These are phyloP conservation scores for Vesta saturnalis DNA, from an alignment of 2,888 invertebrate species.

Conservation along the genomic window DNA sequence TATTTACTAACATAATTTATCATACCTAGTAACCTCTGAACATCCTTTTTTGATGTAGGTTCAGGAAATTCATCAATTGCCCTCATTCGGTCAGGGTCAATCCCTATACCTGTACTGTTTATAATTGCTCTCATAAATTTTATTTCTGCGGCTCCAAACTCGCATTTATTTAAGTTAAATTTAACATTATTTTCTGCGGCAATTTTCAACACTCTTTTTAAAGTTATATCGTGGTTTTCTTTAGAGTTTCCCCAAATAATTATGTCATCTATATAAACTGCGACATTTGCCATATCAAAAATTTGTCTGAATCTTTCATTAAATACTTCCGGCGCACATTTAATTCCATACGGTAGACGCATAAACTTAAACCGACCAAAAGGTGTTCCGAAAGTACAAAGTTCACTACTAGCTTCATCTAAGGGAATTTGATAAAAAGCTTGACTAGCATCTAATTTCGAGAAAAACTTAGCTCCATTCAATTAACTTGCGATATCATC, in stretches of 20 bases:
- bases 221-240: neutral
- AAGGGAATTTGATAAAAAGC: slow-evolving; percentile 8
- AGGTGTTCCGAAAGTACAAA: neutral
- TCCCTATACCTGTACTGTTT: neutral
- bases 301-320: neutral
- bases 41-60: neutral
- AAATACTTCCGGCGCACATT: slow-evolving; percentile 6
- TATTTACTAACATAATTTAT: slow-evolving; percentile 6
- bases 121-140: neutral
- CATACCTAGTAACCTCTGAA: slow-evolving; percentile 7
- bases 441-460: neutral
- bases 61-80: neutral
- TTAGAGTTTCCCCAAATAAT: neutral
- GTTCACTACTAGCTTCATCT: neutral
- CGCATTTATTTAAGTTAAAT: neutral
- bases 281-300: slow-evolving; percentile 12
- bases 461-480: neutral
- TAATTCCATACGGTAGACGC: neutral
- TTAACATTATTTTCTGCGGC: neutral
- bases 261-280: slow-evolving; percentile 14
- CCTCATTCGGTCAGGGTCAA: neutral
- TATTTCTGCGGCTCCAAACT: neutral
- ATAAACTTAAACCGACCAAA: slow-evolving; percentile 11
- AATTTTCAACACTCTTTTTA: neutral
- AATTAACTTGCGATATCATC: neutral